Base-by-base conservation (phyloP, 1,140 invertebrate genomes). In the Adoxophyes honmai region DNA sequence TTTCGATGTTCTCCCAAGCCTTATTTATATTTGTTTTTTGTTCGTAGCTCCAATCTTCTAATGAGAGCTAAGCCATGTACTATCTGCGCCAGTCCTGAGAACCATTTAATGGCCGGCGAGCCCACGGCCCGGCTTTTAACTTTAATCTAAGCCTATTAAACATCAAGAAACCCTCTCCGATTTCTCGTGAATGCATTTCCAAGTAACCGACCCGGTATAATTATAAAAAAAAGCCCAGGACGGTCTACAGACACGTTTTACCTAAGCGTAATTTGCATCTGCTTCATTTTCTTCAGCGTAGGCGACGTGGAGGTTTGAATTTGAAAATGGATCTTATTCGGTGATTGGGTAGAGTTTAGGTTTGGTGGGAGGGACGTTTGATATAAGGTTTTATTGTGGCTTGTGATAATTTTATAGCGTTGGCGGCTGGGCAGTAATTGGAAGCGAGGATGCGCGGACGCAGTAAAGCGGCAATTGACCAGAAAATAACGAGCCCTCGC, bases 61-160 rank as follows among this genome's bases (percentile, higher is more conserved):
- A 72, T 72, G 66, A 75, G 64, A 61, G 60, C 61, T 55, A 44
- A 65, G 59, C 55, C 60, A 55, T 64, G 60, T 37, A 55, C 10
- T 55, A 52, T 53, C 15, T 56, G 42, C 15, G 44, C 53, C 51
- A 64, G 55, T 66, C 71, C 63, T 74, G 71, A 75, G 75, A 74
- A 70, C 57, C 65, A 69, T 75, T 73, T 76, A 78, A 81, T 78
- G 70, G 62, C 59, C 68, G 51, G 64, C 51, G 70, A 56, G 54
- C 60, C 61, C 66, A 64, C 72, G 72, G 68, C 57, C 67, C 69
- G 72, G 73, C 78, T 84, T 86, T 86, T 82, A 86, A 86, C 75
- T 82, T 83, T 86, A 88, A 86, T 88, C 86, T 85, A 78, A 86
- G 72, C 83, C 81, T 86, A 86, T 86, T 88, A 88, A 85, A 80